These are phyloP conservation scores for Sporophila hypoxantha DNA, from an alignment of 2,113 vertebrate genomes.

Conservation along the genomic window DNA sequence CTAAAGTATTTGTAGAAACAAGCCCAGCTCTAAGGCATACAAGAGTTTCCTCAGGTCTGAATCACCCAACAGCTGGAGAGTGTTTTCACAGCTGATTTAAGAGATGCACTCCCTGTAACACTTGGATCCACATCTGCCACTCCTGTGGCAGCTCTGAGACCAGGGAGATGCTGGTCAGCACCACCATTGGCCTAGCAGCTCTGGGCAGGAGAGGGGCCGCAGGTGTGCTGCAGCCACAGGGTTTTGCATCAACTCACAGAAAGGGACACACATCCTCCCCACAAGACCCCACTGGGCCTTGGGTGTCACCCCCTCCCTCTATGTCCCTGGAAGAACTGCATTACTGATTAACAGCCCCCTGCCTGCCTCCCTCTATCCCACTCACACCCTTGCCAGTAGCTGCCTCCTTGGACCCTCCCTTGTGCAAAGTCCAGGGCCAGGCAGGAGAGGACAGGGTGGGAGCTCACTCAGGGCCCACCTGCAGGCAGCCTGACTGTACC, in stretches of 20 bases:
- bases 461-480: background rate
- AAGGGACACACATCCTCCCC: background rate
- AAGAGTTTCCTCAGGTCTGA: background rate
- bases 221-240: background rate
- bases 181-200: rapidly evolving
- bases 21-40: background rate
- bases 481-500: background rate
- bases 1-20: background rate
- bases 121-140: background rate
- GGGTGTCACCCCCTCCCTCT: background rate
- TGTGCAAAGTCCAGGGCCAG: background rate
- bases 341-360: background rate
- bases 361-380: background rate
- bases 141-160: background rate
- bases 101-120: rapidly evolving
- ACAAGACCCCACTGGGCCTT: background rate
- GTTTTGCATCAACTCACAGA: background rate
- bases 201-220: background rate
- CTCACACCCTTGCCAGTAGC: background rate
- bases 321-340: background rate
- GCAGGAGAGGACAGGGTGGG: background rate
- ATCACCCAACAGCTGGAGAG: background rate
- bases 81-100: background rate
- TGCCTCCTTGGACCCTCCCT: background rate
- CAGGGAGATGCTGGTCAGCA: background rate